phyloP scores from a whole-genome alignment of 1,140 invertebrate species.

The Bombyx mori region DNA sequence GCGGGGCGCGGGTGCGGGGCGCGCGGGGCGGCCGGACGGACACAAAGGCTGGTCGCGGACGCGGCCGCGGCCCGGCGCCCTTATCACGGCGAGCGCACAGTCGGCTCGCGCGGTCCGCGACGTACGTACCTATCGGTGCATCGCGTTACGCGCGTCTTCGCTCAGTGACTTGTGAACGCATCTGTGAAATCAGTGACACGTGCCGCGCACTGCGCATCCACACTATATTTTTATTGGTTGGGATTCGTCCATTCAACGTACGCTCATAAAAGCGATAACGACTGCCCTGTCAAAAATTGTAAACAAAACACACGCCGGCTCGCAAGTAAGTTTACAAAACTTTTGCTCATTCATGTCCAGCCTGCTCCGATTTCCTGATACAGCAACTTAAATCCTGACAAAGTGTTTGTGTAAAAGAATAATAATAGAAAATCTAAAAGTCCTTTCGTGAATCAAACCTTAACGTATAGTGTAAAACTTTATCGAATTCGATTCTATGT shows the following conservation, averaged over 20 bases:
- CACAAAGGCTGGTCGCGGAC: slow-evolving; percentile 53
- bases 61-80: slow-evolving; percentile 45
- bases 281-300: slow-evolving; percentile 56
- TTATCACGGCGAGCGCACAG: slow-evolving; percentile 54
- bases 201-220: slow-evolving; percentile 44
- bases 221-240: slow-evolving; percentile 35
- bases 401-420: too few species aligned
- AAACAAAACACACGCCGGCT: slow-evolving; percentile 59
- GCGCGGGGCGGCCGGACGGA: slow-evolving; percentile 31
- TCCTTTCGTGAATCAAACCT: too few species aligned
- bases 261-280: slow-evolving; percentile 36
- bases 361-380: background rate
- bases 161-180: slow-evolving; percentile 45
- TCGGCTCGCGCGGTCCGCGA: slow-evolving; percentile 50
- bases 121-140: slow-evolving; percentile 30
- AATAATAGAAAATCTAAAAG: too few species aligned
- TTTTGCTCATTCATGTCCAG: background rate
- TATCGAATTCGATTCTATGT: too few species aligned
- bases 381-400: too few species aligned
- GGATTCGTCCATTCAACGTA: slow-evolving; percentile 23
- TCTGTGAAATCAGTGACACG: slow-evolving; percentile 43
- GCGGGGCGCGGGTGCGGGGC: slow-evolving; percentile 12
- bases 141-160: slow-evolving; percentile 17
- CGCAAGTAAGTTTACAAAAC: slow-evolving; percentile 51
- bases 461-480: too few species aligned